Evolutionary conservation across 1,140 invertebrate species (phyloP), one percentile per base, ranked within the genome.

Genomic region (Dysdera silvatica): DNA sequence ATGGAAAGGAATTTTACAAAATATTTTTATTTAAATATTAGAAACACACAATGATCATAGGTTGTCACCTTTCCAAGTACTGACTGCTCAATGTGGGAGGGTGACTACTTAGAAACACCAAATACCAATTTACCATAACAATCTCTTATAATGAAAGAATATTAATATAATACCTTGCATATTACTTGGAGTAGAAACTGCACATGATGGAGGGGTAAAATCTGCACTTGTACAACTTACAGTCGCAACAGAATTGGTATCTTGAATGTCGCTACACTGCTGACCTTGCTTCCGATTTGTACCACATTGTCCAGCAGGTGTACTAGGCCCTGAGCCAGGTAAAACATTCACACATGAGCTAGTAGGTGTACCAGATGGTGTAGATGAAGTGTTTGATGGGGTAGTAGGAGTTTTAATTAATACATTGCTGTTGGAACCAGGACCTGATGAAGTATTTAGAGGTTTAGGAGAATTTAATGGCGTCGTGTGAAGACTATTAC

Each of bases 391-490:
- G 48, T 65, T 62, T 14, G 63, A 61, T 26, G 57, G 57, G 4
- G 63, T 65, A 16, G 56, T 61, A 26, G 63, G 57, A 20, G 63
- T 69, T 37, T 49, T 61, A n/a, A 33, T 59, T 3, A 58, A 43
- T 26, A 48, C 33, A 8, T 41, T 60, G 53, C 35, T 37, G 61
- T 57, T 66, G 29, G 67, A 61, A 24, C 56, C 48, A 28, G 68
- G 45, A 49, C 65, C 67, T 32, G 57, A 67, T 24, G 20, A 31
- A 20, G 52, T 56, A 43, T 33, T 35, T 41, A 43, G 24, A 16
- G 59, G 60, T 47, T 61, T 64, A 28, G 60, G 66, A 37, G 61
- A 61, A 40, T 65, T 66, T 43, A 70, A 43, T 24, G 57, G 55
- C 16, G 55, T 67, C 26, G 61, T 56, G n/a, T 62, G 61, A 24